Evolutionary conservation across 2,113 vertebrate genomes (phyloP), one percentile per base, ranked within the genome.

Genomic region (Pachyramphus minor): DNA sequence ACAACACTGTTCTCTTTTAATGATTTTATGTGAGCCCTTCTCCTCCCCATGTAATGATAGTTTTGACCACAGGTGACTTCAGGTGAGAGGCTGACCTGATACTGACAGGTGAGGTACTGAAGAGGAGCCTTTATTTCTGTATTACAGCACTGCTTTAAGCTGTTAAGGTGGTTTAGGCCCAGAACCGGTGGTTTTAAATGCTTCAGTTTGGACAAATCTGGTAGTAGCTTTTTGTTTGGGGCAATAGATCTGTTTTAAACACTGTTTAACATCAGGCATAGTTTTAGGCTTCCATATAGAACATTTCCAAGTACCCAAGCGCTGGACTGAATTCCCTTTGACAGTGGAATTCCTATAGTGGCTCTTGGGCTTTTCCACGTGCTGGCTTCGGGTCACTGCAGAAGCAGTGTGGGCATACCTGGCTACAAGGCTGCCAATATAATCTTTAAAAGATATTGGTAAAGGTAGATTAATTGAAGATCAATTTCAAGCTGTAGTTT

Each of bases 1-100:
- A 33, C 7, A 31, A 2, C 12, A 6, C 10, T 3, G 1, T 14
- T 12, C 6, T 1, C 53, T 56, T 56, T 49, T n/a, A 74, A 17
- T 11, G 49, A 60, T 39, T 87, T 55, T 79, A 44, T 41, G 41
- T 1, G 1, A 90, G 56, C 41, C 35, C 21, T 39, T 47, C 47
- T 82, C 67, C 59, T 63, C 55, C 25, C 55, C 60, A 64, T 39
- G 22, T 63, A 42, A 68, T 58, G 50, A 60, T 24, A 52, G 20
- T 56, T 81, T 81, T 62, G 62, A 60, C 30, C 11, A 4, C 2
- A 37, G 31, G 9, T 92, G 45, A 49, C 56, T 53, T 56, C 75
- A 82, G 1, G 35, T 18, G 11, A 44, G 62, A 74, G 82, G 33
- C 24, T 64, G 62, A 50, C 6, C 4, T 9, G 37, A 16, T 14